phyloP scores from a whole-genome alignment of 2,113 vertebrate genomes.

The Conger conger region DNA sequence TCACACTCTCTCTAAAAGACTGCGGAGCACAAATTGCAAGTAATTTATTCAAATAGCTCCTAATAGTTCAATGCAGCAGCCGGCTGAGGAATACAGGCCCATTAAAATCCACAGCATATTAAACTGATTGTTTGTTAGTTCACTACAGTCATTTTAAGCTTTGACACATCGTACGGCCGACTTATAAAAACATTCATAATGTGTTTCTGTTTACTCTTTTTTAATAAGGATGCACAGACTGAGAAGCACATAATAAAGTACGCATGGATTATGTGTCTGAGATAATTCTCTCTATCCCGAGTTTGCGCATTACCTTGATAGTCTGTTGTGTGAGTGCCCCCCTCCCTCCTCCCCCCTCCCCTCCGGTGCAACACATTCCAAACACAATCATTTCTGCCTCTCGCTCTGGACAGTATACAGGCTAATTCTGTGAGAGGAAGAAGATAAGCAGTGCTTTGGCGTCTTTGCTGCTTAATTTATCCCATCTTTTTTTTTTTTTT shows the following conservation, averaged over 20 bases:
- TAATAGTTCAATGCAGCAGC: constrained; percentile 29
- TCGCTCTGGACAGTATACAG: constrained; percentile 30
- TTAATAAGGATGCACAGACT: constrained; percentile 35
- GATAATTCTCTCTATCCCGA: constrained; percentile 26
- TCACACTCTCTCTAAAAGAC: constrained; percentile 30
- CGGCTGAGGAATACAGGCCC: constrained; percentile 27
- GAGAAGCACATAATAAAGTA: constrained; percentile 33
- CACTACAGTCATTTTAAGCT: constrained; percentile 20
- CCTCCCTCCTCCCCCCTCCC: background rate
- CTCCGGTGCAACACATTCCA: constrained; percentile 27
- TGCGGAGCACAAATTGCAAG: constrained; percentile 31
- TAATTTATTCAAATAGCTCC: constrained; percentile 13
- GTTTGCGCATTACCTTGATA: constrained; percentile 19
- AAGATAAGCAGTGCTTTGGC: constrained; percentile 25
- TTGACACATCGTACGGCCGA: constrained; percentile 31
- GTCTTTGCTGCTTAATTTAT: constrained; percentile 28
- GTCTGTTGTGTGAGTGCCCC: background rate
- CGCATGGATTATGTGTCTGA: constrained; percentile 32
- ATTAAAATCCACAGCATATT: constrained; percentile 33
- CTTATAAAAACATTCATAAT: constrained; percentile 33
- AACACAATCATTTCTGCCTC: constrained; percentile 29
- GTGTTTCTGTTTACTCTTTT: constrained; percentile 36
- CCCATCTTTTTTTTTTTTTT: constrained; percentile 2
- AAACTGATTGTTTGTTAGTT: constrained; percentile 35
- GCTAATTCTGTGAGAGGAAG: constrained; percentile 32